Evolutionary conservation across 2,113 vertebrate species (phyloP).

Genomic region (Centropus bengalensis): DNA sequence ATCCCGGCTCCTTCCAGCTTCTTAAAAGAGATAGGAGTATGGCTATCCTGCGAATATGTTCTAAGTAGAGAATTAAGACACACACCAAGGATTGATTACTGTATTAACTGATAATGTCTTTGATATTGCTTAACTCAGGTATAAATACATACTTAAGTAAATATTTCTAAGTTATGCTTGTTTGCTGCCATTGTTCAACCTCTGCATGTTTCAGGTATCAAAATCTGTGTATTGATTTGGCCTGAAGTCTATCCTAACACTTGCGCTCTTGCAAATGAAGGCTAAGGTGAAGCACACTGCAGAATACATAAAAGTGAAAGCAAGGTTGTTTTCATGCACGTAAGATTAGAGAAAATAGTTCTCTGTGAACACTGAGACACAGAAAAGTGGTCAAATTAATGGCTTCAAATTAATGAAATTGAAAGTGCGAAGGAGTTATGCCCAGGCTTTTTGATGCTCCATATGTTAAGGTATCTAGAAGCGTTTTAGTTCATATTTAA

Average conservation of each 20-base stretch:
- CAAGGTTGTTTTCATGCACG: neutral
- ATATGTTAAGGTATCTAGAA: neutral
- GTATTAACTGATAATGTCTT: neutral
- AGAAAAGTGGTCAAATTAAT: neutral
- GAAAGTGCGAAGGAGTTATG: neutral
- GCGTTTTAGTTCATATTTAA: neutral
- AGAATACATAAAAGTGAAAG: neutral
- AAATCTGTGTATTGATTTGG: neutral
- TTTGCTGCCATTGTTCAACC: neutral
- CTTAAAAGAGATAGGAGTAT: neutral
- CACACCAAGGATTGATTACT: neutral
- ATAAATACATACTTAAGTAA: neutral
- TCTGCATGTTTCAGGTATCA: fast-evolving
- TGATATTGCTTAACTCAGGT: neutral
- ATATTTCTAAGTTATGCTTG: neutral
- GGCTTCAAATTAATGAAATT: neutral
- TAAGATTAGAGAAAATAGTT: neutral
- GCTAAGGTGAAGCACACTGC: neutral
- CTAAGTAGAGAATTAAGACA: neutral
- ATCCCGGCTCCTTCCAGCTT: neutral
- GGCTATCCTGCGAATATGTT: neutral
- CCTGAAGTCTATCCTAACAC: neutral
- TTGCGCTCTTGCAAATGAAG: neutral
- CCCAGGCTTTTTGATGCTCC: neutral
- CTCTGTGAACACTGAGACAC: neutral